phyloP scores from a whole-genome alignment of 2,797 vertebrate species.

The Pangasius djambal region DNA sequence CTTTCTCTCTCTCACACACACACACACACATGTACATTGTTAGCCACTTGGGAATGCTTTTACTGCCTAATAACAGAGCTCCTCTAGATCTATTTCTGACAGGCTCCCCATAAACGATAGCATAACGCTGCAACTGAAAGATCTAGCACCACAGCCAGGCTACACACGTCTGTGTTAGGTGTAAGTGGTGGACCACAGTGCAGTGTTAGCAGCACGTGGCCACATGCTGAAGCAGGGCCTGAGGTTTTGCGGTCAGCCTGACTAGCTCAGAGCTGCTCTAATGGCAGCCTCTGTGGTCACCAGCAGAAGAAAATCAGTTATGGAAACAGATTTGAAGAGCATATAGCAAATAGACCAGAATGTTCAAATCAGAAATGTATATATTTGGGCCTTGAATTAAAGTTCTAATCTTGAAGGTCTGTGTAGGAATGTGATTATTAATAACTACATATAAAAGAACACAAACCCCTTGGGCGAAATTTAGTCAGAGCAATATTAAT shows the following conservation, averaged over 20 bases:
- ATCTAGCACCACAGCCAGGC: background rate
- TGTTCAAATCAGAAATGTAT: background rate
- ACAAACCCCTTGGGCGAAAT: background rate
- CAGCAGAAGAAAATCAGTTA: background rate
- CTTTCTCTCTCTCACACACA: background rate
- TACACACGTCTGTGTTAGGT: background rate
- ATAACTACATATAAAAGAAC: background rate
- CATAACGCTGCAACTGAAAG: conserved; percentile 18
- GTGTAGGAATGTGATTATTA: background rate
- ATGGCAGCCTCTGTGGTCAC: background rate
- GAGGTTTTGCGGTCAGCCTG: conserved; percentile 25
- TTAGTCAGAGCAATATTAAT: background rate
- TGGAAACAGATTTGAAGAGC: conserved; percentile 8
- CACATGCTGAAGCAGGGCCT: background rate
- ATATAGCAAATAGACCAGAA: background rate
- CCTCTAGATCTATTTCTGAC: conserved; percentile 6
- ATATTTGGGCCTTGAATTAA: background rate
- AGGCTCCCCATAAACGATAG: background rate
- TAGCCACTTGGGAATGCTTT: background rate
- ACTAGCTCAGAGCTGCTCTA: background rate
- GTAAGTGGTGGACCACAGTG: conserved; percentile 17
- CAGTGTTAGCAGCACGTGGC: conserved; percentile 9
- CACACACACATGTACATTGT: conserved; percentile 3
- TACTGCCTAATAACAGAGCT: background rate
- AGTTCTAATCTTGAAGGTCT: background rate